phyloP scores from a whole-genome alignment of 2,888 invertebrate species.

The Acanthosepion esculentum region DNA sequence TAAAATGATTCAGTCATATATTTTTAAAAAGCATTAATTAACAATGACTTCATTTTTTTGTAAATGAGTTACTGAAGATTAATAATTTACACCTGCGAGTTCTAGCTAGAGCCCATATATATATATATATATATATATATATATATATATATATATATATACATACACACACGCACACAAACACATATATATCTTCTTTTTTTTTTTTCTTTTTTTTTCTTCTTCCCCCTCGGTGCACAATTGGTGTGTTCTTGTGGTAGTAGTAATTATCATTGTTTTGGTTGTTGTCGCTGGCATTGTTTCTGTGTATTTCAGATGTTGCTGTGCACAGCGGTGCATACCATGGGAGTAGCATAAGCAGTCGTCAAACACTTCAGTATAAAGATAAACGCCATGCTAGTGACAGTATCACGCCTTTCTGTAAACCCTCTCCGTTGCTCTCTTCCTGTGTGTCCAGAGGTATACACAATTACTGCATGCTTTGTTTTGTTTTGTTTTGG shows the following conservation, averaged over 20 bases:
- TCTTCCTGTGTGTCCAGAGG: slow-evolving; percentile 46
- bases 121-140: too few species aligned
- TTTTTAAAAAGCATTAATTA: background rate
- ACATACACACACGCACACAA: too few species aligned
- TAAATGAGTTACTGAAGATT: too few species aligned
- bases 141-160: too few species aligned
- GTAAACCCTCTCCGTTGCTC: slow-evolving; percentile 47
- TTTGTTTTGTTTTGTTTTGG: background rate
- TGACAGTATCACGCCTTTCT: slow-evolving; percentile 62
- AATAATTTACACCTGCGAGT: too few species aligned
- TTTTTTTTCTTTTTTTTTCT: background rate
- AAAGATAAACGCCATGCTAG: slow-evolving; percentile 70
- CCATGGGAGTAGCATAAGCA: slow-evolving; percentile 35
- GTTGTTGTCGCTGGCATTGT: slow-evolving; percentile 41
- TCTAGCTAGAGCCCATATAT: too few species aligned
- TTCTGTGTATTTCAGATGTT: slow-evolving; percentile 47
- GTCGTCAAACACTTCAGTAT: slow-evolving; percentile 55
- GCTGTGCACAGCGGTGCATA: slow-evolving; percentile 39
- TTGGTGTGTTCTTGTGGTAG: too few species aligned
- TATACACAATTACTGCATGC: slow-evolving; percentile 45
- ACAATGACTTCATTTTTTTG: too few species aligned
- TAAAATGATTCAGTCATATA: too few species aligned
- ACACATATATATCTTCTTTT: too few species aligned
- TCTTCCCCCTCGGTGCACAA: too few species aligned
- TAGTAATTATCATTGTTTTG: background rate